These are phyloP conservation scores for Rhizomys pruinosus DNA, from an alignment of 2,113 vertebrate species.

Conservation along the genomic window DNA sequence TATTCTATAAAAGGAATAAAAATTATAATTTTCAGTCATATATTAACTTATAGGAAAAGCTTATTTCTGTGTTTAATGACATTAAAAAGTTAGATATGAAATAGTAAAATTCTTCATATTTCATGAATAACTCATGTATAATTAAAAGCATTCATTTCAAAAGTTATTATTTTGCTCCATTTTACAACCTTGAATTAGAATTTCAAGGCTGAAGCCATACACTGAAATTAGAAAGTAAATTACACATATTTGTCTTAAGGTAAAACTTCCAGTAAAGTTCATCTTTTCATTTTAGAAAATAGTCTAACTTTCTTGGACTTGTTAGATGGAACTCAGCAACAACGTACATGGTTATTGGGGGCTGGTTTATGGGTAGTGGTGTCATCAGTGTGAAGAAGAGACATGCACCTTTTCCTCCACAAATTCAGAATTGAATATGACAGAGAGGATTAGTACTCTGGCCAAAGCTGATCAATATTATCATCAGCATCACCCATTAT, in stretches of 20 bases:
- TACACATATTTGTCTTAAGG: background rate
- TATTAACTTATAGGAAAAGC: background rate
- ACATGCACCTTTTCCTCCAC: background rate
- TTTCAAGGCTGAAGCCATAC: background rate
- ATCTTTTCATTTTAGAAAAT: background rate
- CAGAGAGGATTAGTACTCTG: background rate
- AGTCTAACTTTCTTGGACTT: background rate
- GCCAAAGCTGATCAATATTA: background rate
- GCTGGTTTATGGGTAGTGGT: background rate
- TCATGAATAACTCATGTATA: conserved; percentile 28
- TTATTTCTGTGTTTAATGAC: background rate
- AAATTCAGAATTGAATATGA: background rate
- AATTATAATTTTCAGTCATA: background rate
- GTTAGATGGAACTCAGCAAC: background rate
- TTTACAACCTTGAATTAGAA: background rate
- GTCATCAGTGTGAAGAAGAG: background rate
- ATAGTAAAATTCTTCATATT: conserved; percentile 25
- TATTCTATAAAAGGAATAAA: background rate
- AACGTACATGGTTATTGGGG: background rate
- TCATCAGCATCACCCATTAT: background rate
- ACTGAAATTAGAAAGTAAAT: background rate
- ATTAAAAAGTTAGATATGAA: background rate
- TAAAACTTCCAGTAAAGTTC: conserved; percentile 8
- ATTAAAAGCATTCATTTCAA: background rate
- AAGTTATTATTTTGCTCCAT: background rate